Base-by-base conservation (phyloP, 2,888 invertebrate species). In the Nemoura dubitans region DNA sequence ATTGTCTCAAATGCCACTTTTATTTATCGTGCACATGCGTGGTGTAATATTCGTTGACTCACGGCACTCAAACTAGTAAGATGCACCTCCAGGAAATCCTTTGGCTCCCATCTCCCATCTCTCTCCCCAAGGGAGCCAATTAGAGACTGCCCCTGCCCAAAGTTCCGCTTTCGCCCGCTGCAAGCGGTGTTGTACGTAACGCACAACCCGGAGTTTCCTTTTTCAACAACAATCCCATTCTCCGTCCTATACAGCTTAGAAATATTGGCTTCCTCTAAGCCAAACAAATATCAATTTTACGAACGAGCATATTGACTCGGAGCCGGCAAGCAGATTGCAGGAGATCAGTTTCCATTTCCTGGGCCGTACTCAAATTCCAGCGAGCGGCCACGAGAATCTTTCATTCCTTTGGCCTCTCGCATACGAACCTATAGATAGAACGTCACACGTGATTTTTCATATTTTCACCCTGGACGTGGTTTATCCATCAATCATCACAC, bases 211-310 rank as follows among this genome's bases (percentile, higher is more conserved):
- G 7, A 27, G 27, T 7, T 81, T 81, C 81, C 0, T 7, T 5
- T 6, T 26, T 5, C 26, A 2, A 81, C 28, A 30, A 59, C 59
- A 59, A 21, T 59, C 14, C 59, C 59, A 21, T 59, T 21, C 21
- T 21, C 59, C 21, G 59, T 2, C 59, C 16, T 21, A 59, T 21
- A 59, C 59, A 81, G 81, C 81, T 81, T 81, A 81, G 81, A 81
- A 81, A 81, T 81, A 81, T 81, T 81, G 81, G 81, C 81, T 81
- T 81, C 81, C 59, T 10, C 81, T 30, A 81, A 81, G 28, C 30
- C 81, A 81, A 81, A 81, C 81, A 81, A 81, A 81, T 81, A 81
- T 81, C 81, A 81, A 81, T 81, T 81, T 81, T 59, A 59, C 59
- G 59, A 59, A 59, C 16, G 59, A 59, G 59, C 14, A 36, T 36